These are phyloP conservation scores for Tamandua tetradactyla DNA, from an alignment of 2,797 vertebrate genomes.

Conservation along the genomic window DNA sequence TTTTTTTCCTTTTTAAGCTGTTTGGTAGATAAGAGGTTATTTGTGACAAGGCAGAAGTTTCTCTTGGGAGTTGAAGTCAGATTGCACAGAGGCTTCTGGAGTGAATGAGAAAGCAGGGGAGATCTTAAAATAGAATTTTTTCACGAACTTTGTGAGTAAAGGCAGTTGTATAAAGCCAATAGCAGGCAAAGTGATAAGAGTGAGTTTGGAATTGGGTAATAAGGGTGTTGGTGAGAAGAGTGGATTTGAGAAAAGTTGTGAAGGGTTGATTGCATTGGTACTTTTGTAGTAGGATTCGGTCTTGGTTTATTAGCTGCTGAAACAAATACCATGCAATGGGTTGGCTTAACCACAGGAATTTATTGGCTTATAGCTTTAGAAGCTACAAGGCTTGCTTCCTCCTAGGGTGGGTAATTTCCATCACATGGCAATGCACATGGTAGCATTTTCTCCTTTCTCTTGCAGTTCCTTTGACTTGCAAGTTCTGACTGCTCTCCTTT, in stretches of 20 bases:
- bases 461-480: too few species aligned
- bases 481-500: too few species aligned
- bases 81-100: slow-evolving; percentile 33
- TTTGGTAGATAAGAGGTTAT: slow-evolving; percentile 40
- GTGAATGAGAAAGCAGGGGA: background rate
- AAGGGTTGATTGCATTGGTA: background rate
- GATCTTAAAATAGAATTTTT: slow-evolving; percentile 41
- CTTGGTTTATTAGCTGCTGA: too few species aligned
- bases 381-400: too few species aligned
- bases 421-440: too few species aligned
- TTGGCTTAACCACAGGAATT: too few species aligned
- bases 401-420: too few species aligned
- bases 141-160: slow-evolving; percentile 26
- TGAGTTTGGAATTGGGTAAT: background rate
- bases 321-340: too few species aligned
- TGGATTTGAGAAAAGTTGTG: background rate
- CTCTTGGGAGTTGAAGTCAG: slow-evolving; percentile 32
- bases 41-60: slow-evolving; percentile 43
- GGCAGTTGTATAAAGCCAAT: background rate
- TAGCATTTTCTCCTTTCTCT: too few species aligned
- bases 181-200: background rate
- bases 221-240: background rate
- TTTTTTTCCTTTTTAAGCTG: too few species aligned
- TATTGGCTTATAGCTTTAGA: too few species aligned
- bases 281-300: background rate